phyloP scores from a whole-genome alignment of 2,888 invertebrate genomes.

The Polymixis flavicincta region DNA sequence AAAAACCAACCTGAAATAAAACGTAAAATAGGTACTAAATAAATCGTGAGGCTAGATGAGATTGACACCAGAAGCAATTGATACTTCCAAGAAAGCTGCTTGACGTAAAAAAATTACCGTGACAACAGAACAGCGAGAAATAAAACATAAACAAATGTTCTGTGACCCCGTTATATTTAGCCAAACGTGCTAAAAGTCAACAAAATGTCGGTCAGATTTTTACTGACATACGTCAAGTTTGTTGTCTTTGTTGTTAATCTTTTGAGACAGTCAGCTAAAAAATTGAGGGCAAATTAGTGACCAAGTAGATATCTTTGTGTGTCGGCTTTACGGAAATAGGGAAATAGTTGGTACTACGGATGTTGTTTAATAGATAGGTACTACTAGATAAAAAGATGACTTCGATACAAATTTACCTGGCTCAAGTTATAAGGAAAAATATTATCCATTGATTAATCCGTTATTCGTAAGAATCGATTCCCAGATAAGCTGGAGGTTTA shows the following conservation, averaged over 20 bases:
- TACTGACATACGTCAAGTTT: conserved; percentile 5
- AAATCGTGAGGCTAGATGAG: neutral
- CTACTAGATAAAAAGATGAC: too few relatives aligned
- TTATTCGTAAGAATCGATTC: neutral
- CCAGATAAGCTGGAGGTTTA: too few relatives aligned
- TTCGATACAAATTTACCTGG: too few relatives aligned
- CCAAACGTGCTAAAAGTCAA: conserved; percentile 7
- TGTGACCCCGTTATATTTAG: conserved; percentile 26
- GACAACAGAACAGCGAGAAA: conserved; percentile 4
- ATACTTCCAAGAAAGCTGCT: conserved; percentile 14
- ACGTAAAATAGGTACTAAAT: neutral
- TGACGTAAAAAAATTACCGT: conserved; percentile 3
- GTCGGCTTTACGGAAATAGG: neutral
- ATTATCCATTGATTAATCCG: too few relatives aligned
- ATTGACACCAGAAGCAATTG: neutral
- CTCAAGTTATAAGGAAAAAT: neutral
- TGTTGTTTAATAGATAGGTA: neutral
- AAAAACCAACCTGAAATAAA: too few relatives aligned
- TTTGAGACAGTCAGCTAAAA: conserved; percentile 32
- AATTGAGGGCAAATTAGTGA: conserved; percentile 30
- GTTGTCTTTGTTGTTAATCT: conserved; percentile 12
- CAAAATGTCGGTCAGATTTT: conserved; percentile 42
- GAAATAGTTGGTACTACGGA: neutral
- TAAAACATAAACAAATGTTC: conserved; percentile 23
- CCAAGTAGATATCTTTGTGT: neutral